A percentile compares a stretch with the other conserved stretches of the same genome.
These are phyloP conservation scores for Labeo calbasu DNA, from an alignment of 2,797 vertebrate genomes.

Conservation along the genomic window DNA sequence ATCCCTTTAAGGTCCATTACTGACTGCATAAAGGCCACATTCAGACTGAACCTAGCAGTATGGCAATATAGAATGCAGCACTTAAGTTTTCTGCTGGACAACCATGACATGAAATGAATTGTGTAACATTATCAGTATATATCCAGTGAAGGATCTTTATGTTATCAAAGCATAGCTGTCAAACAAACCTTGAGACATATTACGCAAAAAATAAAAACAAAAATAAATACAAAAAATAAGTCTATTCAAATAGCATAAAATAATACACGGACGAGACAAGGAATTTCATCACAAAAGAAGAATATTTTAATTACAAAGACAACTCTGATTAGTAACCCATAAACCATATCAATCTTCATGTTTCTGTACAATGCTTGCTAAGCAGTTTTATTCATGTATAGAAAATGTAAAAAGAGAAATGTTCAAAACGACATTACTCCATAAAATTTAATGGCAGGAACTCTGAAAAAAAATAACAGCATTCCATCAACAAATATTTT, in stretches of 20 bases:
- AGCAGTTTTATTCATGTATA: conserved; percentile 96
- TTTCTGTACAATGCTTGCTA: conserved; percentile 95
- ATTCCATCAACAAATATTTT: conserved; percentile 99
- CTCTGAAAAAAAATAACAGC: conserved; percentile 97
- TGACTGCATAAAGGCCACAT: neutral
- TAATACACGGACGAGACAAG: neutral
- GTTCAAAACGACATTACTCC: conserved; percentile 97
- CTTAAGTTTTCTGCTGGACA: neutral
- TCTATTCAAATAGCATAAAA: neutral
- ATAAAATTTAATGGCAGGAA: conserved; percentile 99
- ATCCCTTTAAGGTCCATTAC: neutral
- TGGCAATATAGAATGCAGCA: neutral
- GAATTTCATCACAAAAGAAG: conserved; percentile 45
- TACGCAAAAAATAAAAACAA: neutral
- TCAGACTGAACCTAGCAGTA: no score
- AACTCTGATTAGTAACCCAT: conserved; percentile 76
- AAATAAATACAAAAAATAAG: neutral
- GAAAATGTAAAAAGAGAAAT: conserved; percentile 95
- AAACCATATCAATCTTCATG: conserved; percentile 90
- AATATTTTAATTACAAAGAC: conserved; percentile 67
- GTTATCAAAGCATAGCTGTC: neutral
- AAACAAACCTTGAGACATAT: neutral
- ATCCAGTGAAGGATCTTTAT: neutral
- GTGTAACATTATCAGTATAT: neutral
- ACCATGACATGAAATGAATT: neutral